Conservation (phyloP, 2,888 invertebrate species). For the Protophormia terraenovae region DNA sequence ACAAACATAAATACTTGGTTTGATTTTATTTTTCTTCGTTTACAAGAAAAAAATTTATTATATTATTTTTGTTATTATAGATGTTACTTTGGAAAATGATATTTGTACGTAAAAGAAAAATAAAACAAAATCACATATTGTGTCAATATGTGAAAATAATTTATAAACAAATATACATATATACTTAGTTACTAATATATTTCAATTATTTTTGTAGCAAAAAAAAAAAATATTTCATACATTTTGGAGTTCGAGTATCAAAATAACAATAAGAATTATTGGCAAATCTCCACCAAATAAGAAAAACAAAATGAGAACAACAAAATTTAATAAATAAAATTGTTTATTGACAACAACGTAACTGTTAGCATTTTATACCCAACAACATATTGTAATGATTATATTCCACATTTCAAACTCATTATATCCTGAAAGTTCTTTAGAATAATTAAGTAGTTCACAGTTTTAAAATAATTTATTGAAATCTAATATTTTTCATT, state of each 20-base stretch:
- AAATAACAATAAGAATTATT: conserved; percentile 37
- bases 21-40: background rate
- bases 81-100: background rate
- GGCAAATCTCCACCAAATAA: conserved; percentile 53
- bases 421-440: no score
- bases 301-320: conserved; percentile 12
- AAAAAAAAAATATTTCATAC: background rate
- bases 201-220: conserved; percentile 32
- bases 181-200: conserved; percentile 9
- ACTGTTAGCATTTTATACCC: conserved; percentile 1
- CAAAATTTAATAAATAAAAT: conserved; percentile 61
- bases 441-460: no score
- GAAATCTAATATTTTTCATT: no score
- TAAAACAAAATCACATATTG: conserved; percentile 56
- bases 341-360: conserved; percentile 56
- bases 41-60: conserved; percentile 29
- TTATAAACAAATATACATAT: background rate
- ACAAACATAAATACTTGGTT: conserved; percentile 12
- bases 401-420: background rate
- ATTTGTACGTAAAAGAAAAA: background rate
- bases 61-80: background rate
- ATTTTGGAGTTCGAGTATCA: background rate
- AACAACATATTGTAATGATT: background rate
- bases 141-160: conserved; percentile 54
- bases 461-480: no score